phyloP scores from a whole-genome alignment of 2,888 invertebrate species.

The Epinotia demarniana region DNA sequence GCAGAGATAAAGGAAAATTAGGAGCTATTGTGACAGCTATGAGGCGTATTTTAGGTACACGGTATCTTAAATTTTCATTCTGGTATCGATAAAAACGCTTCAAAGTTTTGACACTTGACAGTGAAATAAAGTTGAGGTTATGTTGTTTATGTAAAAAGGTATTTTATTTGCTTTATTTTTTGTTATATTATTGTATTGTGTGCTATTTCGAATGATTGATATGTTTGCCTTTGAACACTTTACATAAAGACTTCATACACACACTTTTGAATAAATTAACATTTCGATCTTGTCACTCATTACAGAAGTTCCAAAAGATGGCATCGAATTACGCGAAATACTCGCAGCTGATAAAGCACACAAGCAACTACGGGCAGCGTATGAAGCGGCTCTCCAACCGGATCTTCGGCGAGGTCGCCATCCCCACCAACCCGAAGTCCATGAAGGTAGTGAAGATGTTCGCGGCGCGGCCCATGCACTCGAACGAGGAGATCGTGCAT shows the following conservation, averaged over 20 bases:
- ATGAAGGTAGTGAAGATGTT: slow-evolving; percentile 93
- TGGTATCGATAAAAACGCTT: background rate
- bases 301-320: slow-evolving; percentile 54
- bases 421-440: slow-evolving; percentile 89
- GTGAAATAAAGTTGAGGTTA: slow-evolving; percentile 25
- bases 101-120: background rate
- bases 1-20: background rate
- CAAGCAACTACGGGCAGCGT: slow-evolving; percentile 91
- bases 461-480: slow-evolving; percentile 89
- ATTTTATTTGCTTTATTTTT: slow-evolving; percentile 1
- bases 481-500: slow-evolving; percentile 88
- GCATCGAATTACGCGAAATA: slow-evolving; percentile 89
- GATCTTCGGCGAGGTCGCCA: slow-evolving; percentile 94
- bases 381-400: slow-evolving; percentile 94
- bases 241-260: background rate
- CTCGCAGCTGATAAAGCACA: slow-evolving; percentile 86
- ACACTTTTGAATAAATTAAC: background rate
- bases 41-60: background rate
- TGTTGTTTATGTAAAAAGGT: slow-evolving; percentile 24
- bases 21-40: background rate
- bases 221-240: too few species aligned
- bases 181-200: background rate
- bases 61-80: too few species aligned
- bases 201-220: background rate
- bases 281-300: background rate